Base-by-base conservation (phyloP, 2,113 vertebrate genomes). In the Anser brachyrhynchus region DNA sequence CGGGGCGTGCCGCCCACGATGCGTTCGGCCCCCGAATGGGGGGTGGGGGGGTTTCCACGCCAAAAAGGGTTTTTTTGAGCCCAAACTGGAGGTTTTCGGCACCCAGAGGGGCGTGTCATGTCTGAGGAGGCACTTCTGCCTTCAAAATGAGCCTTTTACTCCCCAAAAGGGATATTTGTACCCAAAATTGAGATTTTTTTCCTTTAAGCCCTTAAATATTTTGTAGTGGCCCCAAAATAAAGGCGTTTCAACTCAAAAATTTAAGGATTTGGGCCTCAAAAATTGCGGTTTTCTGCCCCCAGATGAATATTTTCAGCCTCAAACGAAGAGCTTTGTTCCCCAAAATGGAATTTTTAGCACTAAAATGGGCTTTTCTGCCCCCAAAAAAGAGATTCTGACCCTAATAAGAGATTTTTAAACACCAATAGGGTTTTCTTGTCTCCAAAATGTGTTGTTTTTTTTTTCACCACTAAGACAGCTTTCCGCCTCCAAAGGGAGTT, bases 241-340 rank as follows among this genome's bases (percentile, higher is more conserved):
- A 16, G 19, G 3, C 0, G 12, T 58, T 71, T n/a, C 2, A 5
- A 4, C 3, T 1, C 2, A 3, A 1, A 29, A 29, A 6, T 11
- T 0, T 1, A 4, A 5, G 0, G 1, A 2, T 1, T 62, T 44
- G 7, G 0, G 5, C 25, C 1, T n/a, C 10, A 16, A 31, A 58
- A 2, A 13, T 1, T 1, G 6, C 1, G 1, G 5, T 37, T 22
- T 13, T 13, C 2, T 3, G 4, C 1, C 6, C 2, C 0, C 4
- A 52, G 17, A 39, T 12, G 3, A 1, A 19, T 7, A 2, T 1
- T 71, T 44, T 29, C 0, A 1, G 3, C 5, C 4, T 2, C 6
- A 0, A 1, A 13, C 1, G 10, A 3, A 26, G 31, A 20, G 5
- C 11, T 69, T 84, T 79, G 23, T 84, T 58, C 7, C 18, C 33